A percentile compares a stretch with the other conserved stretches of the same genome.
These are phyloP conservation scores for Myrmecobius fasciatus DNA, from an alignment of 2,113 vertebrate genomes.

Conservation along the genomic window DNA sequence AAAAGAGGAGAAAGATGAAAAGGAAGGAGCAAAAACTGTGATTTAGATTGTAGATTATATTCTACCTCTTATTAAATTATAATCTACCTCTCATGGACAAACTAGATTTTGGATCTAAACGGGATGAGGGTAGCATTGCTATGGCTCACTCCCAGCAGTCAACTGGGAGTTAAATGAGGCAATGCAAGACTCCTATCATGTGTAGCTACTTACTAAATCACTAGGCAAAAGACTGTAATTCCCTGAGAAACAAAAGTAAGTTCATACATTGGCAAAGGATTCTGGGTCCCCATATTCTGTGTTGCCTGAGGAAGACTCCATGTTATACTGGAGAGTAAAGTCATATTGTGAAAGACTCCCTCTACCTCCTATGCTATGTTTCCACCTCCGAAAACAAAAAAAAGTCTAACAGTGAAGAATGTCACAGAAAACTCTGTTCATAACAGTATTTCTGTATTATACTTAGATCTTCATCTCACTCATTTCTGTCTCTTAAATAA, in stretches of 20 bases:
- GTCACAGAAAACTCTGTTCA: neutral
- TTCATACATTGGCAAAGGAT: neutral
- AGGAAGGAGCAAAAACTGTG: neutral
- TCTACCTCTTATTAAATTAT: neutral
- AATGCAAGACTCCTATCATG: neutral
- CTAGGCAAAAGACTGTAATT: neutral
- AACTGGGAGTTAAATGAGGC: neutral
- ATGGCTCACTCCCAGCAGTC: neutral
- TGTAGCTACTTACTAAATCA: neutral
- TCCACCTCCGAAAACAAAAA: neutral
- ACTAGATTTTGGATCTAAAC: neutral
- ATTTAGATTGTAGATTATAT: neutral
- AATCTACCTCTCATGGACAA: neutral
- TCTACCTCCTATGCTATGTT: neutral
- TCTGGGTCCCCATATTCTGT: neutral
- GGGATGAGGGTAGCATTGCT: neutral
- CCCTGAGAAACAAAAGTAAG: neutral
- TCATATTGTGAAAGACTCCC: neutral
- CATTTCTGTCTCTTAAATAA: neutral
- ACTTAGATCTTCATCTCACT: neutral
- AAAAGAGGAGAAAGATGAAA: neutral
- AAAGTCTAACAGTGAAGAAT: neutral
- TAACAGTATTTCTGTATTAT: neutral
- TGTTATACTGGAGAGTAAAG: neutral
- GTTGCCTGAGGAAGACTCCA: neutral